phyloP scores from a whole-genome alignment of 2,113 vertebrate species.

The Tenrec ecaudatus region DNA sequence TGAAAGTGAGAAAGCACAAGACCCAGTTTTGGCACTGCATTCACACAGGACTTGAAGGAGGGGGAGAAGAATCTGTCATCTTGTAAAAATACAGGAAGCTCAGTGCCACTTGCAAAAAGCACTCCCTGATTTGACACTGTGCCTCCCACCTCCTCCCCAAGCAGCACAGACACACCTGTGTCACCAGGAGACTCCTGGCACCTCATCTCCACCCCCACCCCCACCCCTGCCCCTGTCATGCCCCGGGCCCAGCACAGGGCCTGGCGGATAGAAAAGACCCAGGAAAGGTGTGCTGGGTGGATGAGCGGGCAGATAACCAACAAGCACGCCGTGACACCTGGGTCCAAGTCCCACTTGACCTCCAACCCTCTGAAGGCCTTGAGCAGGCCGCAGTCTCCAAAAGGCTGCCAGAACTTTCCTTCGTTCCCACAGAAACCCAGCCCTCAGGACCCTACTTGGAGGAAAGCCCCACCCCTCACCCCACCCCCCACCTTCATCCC shows the following conservation, averaged over 20 bases:
- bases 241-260: not conserved
- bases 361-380: not conserved
- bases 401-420: not conserved
- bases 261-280: not conserved
- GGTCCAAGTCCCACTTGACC: not conserved
- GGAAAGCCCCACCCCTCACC: not conserved
- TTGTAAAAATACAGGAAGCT: not conserved
- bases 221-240: not conserved
- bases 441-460: not conserved
- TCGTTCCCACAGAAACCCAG: not conserved
- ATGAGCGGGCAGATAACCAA: too few species aligned
- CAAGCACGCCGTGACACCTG: rapidly evolving
- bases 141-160: not conserved
- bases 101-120: not conserved
- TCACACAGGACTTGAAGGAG: not conserved
- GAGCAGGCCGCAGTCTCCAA: not conserved
- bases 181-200: not conserved
- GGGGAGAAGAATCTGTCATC: not conserved
- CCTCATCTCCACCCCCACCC: too few species aligned
- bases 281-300: not conserved
- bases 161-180: rapidly evolving
- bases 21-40: not conserved
- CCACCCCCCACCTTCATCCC: not conserved
- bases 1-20: too few species aligned
- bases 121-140: rapidly evolving